These are phyloP conservation scores for Spodoptera frugiperda DNA, from an alignment of 1,140 invertebrate genomes.

Conservation along the genomic window DNA sequence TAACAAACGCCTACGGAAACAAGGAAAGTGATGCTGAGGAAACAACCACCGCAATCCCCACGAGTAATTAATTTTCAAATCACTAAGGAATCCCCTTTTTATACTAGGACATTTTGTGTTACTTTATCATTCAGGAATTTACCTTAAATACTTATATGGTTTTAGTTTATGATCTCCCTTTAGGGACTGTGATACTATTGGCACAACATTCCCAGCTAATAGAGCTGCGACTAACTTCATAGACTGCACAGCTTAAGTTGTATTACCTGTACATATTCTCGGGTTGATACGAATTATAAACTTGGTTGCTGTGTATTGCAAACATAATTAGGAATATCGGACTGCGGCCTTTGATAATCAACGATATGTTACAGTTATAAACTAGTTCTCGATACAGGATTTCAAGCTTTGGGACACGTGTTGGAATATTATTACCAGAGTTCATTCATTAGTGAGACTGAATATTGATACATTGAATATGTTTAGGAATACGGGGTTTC, in stretches of 20 bases:
- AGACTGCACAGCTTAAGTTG: neutral
- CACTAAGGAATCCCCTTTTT: slow-evolving; percentile 17
- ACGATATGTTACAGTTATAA: slow-evolving; percentile 14
- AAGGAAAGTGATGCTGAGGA: slow-evolving; percentile 22
- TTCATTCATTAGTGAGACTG: neutral
- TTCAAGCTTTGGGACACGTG: neutral
- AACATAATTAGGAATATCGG: slow-evolving; percentile 18
- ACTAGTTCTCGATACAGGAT: neutral
- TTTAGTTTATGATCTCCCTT: neutral
- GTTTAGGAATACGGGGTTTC: too few relatives aligned
- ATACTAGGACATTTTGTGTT: neutral
- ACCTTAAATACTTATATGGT: neutral
- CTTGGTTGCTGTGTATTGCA: slow-evolving; percentile 5
- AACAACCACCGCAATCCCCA: slow-evolving; percentile 11
- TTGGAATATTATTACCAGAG: neutral
- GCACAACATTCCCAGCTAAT: slow-evolving; percentile 29
- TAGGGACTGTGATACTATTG: slow-evolving; percentile 13
- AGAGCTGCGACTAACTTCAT: slow-evolving; percentile 6
- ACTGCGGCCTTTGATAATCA: slow-evolving; percentile 18
- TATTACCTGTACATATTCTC: slow-evolving; percentile 26
- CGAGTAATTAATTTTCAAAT: slow-evolving; percentile 35
- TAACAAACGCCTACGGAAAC: slow-evolving; percentile 4
- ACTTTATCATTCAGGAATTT: neutral
- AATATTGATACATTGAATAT: neutral
- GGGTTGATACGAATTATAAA: slow-evolving; percentile 30